Percentiles rank a stretch among this genome's conserved stretches.
phyloP scores from a whole-genome alignment of 2,888 invertebrate genomes.

The Drosophila ochracea region DNA sequence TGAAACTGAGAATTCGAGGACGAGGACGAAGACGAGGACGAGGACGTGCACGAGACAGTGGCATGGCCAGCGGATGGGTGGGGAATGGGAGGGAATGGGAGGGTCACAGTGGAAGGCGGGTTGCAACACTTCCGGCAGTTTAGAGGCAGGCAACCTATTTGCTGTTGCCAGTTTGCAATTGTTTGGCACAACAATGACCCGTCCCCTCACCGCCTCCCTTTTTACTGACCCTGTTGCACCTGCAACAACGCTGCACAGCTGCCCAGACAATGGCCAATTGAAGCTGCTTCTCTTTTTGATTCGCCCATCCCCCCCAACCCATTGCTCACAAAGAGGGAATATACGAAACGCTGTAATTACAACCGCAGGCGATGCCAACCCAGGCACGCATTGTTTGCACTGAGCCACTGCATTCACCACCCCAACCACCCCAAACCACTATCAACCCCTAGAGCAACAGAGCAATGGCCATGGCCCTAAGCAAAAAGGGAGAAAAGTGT shows the following conservation, averaged over 20 bases:
- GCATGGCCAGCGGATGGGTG: background rate
- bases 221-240: constrained; percentile 40
- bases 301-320: constrained; percentile 7
- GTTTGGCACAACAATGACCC: constrained; percentile 61
- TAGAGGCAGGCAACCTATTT: constrained; percentile 40
- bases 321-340: background rate
- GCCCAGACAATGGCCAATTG: constrained; percentile 75
- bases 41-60: background rate
- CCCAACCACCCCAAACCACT: background rate
- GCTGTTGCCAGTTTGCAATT: constrained; percentile 61
- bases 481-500: constrained; percentile 11
- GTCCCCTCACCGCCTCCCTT: background rate
- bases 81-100: background rate
- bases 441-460: background rate
- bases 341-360: constrained; percentile 70
- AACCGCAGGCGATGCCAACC: constrained; percentile 52
- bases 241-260: constrained; percentile 26
- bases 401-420: background rate
- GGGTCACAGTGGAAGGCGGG: background rate
- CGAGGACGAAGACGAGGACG: background rate
- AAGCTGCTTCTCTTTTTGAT: constrained; percentile 30
- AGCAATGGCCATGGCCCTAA: constrained; percentile 63
- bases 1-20: constrained; percentile 3
- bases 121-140: constrained; percentile 70
- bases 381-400: constrained; percentile 50